Evolutionary conservation across 2,888 invertebrate genomes (phyloP).

Genomic region (Stomorhina lunata): DNA sequence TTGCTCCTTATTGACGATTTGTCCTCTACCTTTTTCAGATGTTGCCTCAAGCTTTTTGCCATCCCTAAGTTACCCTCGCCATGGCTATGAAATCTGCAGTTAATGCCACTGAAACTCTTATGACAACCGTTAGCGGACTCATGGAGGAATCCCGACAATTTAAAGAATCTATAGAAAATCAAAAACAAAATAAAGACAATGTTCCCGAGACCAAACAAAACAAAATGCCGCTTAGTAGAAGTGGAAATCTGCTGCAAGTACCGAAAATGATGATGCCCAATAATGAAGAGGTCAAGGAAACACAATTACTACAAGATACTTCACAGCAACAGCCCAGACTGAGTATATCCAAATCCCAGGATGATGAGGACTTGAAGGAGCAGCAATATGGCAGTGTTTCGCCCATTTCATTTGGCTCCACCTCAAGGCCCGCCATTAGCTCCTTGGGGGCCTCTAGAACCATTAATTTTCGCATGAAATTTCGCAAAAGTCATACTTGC

Average conservation of each 20-base stretch:
- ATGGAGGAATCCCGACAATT: constrained; percentile 56
- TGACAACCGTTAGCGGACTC: constrained; percentile 38
- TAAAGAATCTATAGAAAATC: constrained; percentile 37
- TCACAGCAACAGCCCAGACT: constrained; percentile 35
- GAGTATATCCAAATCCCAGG: constrained; percentile 65
- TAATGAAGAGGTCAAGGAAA: constrained; percentile 10
- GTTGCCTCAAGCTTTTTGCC: constrained; percentile 40
- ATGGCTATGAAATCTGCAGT: constrained; percentile 57
- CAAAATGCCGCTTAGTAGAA: constrained; percentile 13
- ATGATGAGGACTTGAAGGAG: constrained; percentile 54
- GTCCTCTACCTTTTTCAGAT: constrained; percentile 37
- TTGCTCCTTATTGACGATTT: not conserved
- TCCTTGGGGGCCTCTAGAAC: constrained; percentile 66
- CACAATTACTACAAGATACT: constrained; percentile 30
- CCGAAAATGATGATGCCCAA: constrained; percentile 33
- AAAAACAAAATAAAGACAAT: constrained; percentile 24
- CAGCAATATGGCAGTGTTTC: constrained; percentile 67
- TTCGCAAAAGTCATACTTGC: constrained; percentile 76
- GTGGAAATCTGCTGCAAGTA: constrained; percentile 23
- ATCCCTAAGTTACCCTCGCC: not conserved
- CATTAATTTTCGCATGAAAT: constrained; percentile 70
- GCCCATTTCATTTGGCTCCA: constrained; percentile 49
- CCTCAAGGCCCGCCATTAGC: constrained; percentile 56
- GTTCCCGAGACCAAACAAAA: not conserved
- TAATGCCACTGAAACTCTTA: constrained; percentile 49